Evolutionary conservation across 30 jellyfish, hydroid and myxozoan species (phyloP), one percentile per base, ranked within the genome.

Genomic region (Cassiopea andromeda): DNA sequence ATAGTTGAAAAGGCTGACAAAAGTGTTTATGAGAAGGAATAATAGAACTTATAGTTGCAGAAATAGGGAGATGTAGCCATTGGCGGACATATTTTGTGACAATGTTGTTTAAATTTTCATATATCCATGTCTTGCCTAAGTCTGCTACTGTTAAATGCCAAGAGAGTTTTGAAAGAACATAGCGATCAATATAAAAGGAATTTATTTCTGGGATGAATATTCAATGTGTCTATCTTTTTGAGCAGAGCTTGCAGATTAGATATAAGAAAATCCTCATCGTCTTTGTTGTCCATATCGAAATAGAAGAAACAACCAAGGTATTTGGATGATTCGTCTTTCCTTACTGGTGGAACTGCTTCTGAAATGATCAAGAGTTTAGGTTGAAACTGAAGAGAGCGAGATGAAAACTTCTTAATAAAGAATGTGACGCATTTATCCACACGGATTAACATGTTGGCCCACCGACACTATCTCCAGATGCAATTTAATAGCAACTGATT

Each of bases 91-190:
- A 72, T 19, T 17, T 72, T 44, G 60, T 7, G 2, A 72, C 48
- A 46, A 72, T 14, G 57, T 72, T 38, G 57, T 38, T 27, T 4
- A 64, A 14, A 14, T 64, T 64, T 17, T 17, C 19, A 64, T 14
- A 64, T 13, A 72, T 43, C 46, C 48, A 6, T 7, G 17, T 72
- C 57, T 46, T 38, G 16, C 54, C 48, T 17, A 46, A 14, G 57
- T 72, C 60, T 46, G 57, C 60, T 7, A 44, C 81, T 14, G 60
- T 72, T 15, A 44, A 72, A 72, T 72, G 81, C 81, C 57, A 72
- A 72, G 81, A 46, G 7, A 38, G 81, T 72, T 72, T 44, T 46
- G 81, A 72, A 72, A 46, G 60, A 44, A 72, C 81, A 38, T 46
- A 44, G 7, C 18, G 81, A 72, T 46, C 54, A 27, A 27, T 38